Conservation (phyloP, 92 coral and sea anemone genomes). For the Metridium senile region DNA sequence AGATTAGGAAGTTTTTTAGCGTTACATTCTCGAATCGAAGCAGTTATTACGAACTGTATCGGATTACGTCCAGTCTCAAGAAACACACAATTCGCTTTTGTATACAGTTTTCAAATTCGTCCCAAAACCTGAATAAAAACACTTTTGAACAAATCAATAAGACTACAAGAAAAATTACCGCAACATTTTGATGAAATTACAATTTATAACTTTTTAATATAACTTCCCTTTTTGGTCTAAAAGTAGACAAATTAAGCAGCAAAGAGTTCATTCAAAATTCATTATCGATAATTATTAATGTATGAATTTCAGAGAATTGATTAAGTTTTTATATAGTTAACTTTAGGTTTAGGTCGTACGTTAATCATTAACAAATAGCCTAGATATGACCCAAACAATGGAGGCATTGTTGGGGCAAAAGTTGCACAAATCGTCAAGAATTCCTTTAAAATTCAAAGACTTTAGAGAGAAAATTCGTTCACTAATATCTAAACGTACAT, state of each 20-base stretch:
- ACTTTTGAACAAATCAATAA: no score
- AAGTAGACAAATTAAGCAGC: no score
- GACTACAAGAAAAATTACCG: no score
- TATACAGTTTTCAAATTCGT: not conserved
- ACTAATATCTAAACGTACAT: not conserved
- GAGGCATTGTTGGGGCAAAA: constrained; percentile 16
- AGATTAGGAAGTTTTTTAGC: not conserved
- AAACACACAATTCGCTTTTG: constrained; percentile 31
- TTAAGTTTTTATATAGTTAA: no score
- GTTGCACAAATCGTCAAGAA: not conserved
- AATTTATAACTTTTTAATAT: no score
- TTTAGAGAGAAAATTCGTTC: no score
- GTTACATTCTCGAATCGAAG: not conserved
- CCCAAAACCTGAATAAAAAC: not conserved
- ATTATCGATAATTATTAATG: no score
- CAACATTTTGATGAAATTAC: no score
- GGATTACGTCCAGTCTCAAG: constrained; percentile 27
- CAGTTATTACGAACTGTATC: constrained; percentile 5
- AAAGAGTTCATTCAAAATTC: no score
- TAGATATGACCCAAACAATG: constrained; percentile 25
- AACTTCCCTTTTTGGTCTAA: no score
- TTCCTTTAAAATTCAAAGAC: not conserved
- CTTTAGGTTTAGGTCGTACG: not conserved
- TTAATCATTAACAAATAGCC: constrained; percentile 19
- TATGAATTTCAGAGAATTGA: no score